Percentiles rank a stretch among this genome's conserved stretches.
Conservation (phyloP, 2,797 vertebrate genomes). For the Capromys pilorides region DNA sequence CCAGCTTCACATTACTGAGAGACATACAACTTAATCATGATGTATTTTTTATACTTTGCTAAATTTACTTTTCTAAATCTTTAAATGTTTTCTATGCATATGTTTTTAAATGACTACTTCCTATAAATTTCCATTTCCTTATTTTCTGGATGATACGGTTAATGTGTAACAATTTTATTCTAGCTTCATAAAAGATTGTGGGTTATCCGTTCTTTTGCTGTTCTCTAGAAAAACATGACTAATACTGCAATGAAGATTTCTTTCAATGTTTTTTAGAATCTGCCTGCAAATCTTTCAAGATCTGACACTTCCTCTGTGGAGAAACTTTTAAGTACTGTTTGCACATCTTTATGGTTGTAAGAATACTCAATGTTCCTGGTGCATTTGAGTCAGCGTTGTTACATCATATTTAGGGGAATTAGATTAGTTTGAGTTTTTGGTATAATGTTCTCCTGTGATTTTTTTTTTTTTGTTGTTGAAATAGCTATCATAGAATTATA, state of each 20-base stretch:
- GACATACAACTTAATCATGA: not conserved
- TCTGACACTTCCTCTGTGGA: slow-evolving; percentile 35
- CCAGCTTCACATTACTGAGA: not conserved
- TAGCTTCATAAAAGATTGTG: slow-evolving; percentile 46
- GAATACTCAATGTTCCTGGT: not conserved
- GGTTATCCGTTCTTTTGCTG: slow-evolving; percentile 16
- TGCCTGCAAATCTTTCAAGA: slow-evolving; percentile 31
- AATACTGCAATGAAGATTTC: slow-evolving; percentile 40
- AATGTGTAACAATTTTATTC: not conserved
- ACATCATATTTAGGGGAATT: not conserved
- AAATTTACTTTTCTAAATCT: not conserved
- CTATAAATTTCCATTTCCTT: slow-evolving; percentile 30
- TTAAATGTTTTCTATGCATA: not conserved
- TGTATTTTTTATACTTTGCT: not conserved
- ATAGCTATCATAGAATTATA: not conserved
- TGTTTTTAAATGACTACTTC: not conserved
- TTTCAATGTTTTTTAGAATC: slow-evolving; percentile 50
- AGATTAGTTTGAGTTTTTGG: not conserved
- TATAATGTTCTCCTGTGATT: not conserved
- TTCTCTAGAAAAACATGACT: slow-evolving; percentile 63
- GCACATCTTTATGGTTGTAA: slow-evolving; percentile 3
- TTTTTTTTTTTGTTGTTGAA: slow-evolving; percentile 7
- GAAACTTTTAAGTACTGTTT: slow-evolving; percentile 40
- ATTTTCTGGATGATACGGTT: not conserved
- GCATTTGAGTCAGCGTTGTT: slow-evolving; percentile 11